Evolutionary conservation across 2,888 invertebrate species (phyloP), one percentile per base, ranked within the genome.

Genomic region (Apotomis turbidana): DNA sequence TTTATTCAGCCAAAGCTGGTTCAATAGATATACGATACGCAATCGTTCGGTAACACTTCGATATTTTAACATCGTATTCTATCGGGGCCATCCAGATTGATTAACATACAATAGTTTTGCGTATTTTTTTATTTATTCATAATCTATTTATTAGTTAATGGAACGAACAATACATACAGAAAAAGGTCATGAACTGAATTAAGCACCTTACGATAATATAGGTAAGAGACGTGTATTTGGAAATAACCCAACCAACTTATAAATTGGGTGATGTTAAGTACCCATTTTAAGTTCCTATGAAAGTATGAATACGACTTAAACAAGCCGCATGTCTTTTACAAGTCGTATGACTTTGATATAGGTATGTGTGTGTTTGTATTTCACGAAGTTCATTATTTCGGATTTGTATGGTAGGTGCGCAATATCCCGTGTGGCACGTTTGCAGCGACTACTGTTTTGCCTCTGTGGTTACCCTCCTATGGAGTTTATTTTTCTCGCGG

Each of bases 21-120:
- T 54, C 54, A 54, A 54, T 54, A 15, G 15, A 54, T 15, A 54
- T 54, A 54, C 54, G 10, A 13, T 61, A 68, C 62, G 57, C 67
- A 51, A 67, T 58, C 57, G 38, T 38, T 68, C 12, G 38, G 13
- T 68, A 57, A 70, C 58, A 64, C 57, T 64, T 44, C 58, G 46
- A 70, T 58, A 62, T 49, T 62, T 55, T 54, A 52, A 68, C 52
- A 63, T 36, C 5, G 36, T 41, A 61, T 49, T 58, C 57, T 52
- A 68, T 52, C 27, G 68, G 52, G 62, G 62, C 38, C 57, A 72
- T 71, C 57, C 79, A 74, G 74, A 15, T 63, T 74, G 76, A 85
- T 86, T 85, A 76, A 80, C 85, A 86, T 83, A 87, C 85, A 85
- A 87, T 86, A 81, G 77, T 76, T 78, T 78, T 74, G 75, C 71